A percentile compares a stretch with the other conserved stretches of the same genome.
Evolutionary conservation across 2,113 vertebrate species (phyloP).

Genomic region (Ctenomys sociabilis): DNA sequence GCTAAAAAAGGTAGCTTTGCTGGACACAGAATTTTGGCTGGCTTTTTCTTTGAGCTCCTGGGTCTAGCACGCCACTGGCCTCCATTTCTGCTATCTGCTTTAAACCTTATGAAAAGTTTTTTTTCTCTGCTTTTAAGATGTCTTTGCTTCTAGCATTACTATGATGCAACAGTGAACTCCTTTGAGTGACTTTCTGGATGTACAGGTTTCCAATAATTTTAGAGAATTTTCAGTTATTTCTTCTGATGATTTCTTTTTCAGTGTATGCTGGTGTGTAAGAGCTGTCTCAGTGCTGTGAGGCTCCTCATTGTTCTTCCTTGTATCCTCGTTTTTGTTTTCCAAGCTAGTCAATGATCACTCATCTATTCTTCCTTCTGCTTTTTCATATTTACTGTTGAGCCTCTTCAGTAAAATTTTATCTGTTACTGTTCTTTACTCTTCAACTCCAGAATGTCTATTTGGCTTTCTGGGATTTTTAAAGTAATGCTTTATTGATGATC

Average conservation of each 20-base stretch:
- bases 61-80: not conserved
- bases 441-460: slow-evolving; percentile 27
- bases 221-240: slow-evolving; percentile 18
- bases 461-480: not conserved
- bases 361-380: slow-evolving; percentile 31
- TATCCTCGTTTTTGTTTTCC: not conserved
- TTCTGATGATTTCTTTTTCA: slow-evolving; percentile 6
- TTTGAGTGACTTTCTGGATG: not conserved
- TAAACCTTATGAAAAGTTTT: not conserved
- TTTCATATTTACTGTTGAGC: not conserved
- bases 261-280: not conserved
- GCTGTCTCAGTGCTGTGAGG: slow-evolving; percentile 9
- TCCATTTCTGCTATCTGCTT: not conserved
- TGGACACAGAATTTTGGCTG: not conserved
- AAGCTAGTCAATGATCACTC: not conserved
- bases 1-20: not conserved
- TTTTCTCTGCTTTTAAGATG: slow-evolving; percentile 49
- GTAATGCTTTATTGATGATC: not conserved
- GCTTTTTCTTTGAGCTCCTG: not conserved
- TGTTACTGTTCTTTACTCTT: slow-evolving; percentile 27
- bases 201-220: not conserved
- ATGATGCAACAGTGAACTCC: not conserved
- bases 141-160: slow-evolving; percentile 25
- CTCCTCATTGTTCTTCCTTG: not conserved
- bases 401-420: not conserved